These are phyloP conservation scores for Eunapius fragilis DNA, from an alignment of 37 sponge, comb jelly and placozoan genomes.

Conservation along the genomic window DNA sequence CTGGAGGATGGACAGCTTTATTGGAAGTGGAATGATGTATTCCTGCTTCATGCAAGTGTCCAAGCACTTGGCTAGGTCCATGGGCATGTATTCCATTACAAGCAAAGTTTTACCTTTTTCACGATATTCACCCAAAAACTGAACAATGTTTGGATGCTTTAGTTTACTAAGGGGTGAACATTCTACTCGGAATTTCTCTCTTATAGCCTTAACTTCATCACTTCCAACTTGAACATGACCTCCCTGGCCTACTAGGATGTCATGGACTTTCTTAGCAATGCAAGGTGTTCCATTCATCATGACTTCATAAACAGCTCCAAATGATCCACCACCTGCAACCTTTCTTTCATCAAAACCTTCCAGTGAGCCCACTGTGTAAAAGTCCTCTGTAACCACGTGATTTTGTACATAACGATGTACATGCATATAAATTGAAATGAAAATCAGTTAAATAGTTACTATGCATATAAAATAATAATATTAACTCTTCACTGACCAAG, in stretches of 20 bases:
- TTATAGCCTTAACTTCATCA: neutral
- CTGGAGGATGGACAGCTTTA: slow-evolving; percentile 16
- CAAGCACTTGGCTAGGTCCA: neutral
- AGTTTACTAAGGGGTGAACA: neutral
- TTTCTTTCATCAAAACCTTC: slow-evolving; percentile 14
- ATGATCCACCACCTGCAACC: slow-evolving; percentile 40
- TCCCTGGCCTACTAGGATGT: slow-evolving; percentile 10
- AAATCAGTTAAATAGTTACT: too few species aligned
- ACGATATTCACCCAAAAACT: slow-evolving; percentile 27
- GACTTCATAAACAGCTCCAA: slow-evolving; percentile 46
- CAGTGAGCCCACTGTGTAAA: neutral
- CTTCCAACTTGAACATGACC: neutral
- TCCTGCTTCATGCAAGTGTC: neutral
- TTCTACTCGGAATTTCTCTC: slow-evolving; percentile 5
- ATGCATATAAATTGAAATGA: neutral
- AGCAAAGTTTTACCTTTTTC: neutral
- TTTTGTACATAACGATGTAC: neutral
- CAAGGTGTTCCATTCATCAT: slow-evolving; percentile 35
- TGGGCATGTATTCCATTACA: slow-evolving; percentile 11
- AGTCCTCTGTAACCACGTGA: too few species aligned
- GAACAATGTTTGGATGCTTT: slow-evolving; percentile 4
- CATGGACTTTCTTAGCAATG: slow-evolving; percentile 55
- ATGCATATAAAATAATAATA: too few species aligned
- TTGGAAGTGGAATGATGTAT: neutral
- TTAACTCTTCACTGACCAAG: too few species aligned